Evolutionary conservation across 2,888 invertebrate species (phyloP), one percentile per base, ranked within the genome.

Genomic region (Macaria notata): DNA sequence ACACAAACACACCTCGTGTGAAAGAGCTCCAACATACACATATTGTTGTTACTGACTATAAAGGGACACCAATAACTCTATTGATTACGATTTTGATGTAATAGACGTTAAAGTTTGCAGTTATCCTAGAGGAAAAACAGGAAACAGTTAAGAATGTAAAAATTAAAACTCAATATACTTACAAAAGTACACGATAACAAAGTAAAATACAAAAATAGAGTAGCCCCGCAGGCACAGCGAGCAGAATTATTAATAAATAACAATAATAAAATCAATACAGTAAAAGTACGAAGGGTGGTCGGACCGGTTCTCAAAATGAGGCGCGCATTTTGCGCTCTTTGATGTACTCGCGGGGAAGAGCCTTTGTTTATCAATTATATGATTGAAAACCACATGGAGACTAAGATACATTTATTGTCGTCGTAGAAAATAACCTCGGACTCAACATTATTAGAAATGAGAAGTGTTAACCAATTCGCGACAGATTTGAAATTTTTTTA

Each of bases 251-350:
- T 62, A 65, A 64, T 62, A 67, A 68, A 69, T 69, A 71, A 70
- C 70, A 71, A 71, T 70, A 71, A 68, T 68, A 71, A 71, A 71
- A 71, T 71, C 71, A 67, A 71, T 71, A 70, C 61, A 59, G 61
- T 60, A 61, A 63, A 61, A 59, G 61, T 61, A 63, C 61, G 68
- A 63, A 68, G 71, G 70, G 71, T 69, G 65, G 64, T 64, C 64
- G 49, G 59, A 64, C 69, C 63, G 66, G 68, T 62, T 68, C 56
- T 54, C 48, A 59, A 59, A 58, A 62, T 59, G 63, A 53, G 61
- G 53, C 61, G 54, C 54, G 54, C 56, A 52, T 57, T 54, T 53
- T 56, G 46, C 49, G 48, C 46, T 54, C 52, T 53, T 50, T 51
- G 65, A 64, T 57, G 52, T 58, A 56, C 29, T 53, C 49, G 54